Evolutionary conservation across 2,797 vertebrate species (phyloP).

Genomic region (Poeciliopsis turneri): DNA sequence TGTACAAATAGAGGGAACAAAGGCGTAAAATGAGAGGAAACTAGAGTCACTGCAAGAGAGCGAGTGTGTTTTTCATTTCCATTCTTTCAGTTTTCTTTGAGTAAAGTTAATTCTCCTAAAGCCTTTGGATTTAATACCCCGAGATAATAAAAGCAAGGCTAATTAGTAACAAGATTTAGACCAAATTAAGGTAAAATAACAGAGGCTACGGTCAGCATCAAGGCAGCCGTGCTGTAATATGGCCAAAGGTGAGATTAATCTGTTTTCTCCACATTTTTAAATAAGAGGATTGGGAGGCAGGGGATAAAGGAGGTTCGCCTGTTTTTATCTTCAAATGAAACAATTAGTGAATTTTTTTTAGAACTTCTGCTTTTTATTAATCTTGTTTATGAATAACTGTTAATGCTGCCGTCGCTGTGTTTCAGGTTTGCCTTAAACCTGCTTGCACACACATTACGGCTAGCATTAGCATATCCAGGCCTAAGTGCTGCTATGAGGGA

Average conservation of each 20-base stretch:
- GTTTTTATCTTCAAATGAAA: slow-evolving; percentile 37
- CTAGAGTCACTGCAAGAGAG: slow-evolving; percentile 45
- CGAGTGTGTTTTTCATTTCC: slow-evolving; percentile 51
- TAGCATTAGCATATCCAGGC: slow-evolving; percentile 68
- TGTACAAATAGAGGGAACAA: slow-evolving; percentile 26
- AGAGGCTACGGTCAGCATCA: slow-evolving; percentile 45
- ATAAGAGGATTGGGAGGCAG: slow-evolving; percentile 52
- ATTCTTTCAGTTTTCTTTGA: slow-evolving; percentile 50
- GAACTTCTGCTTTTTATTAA: slow-evolving; percentile 22
- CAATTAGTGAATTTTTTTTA: slow-evolving; percentile 25
- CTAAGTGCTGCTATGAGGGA: slow-evolving; percentile 69
- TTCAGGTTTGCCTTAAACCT: slow-evolving; percentile 53
- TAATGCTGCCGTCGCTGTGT: slow-evolving; percentile 24
- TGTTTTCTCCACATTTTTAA: slow-evolving; percentile 33
- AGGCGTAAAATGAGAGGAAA: slow-evolving; percentile 52
- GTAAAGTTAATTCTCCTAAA: slow-evolving; percentile 63
- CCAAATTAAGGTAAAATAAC: slow-evolving; percentile 59
- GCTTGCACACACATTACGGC: slow-evolving; percentile 56
- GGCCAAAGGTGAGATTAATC: slow-evolving; percentile 52
- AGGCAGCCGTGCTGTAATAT: slow-evolving; percentile 51
- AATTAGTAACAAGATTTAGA: slow-evolving; percentile 66
- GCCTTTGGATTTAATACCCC: slow-evolving; percentile 60
- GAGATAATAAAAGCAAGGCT: slow-evolving; percentile 59
- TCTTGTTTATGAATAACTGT: slow-evolving; percentile 21
- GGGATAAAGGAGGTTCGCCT: slow-evolving; percentile 33